These are phyloP conservation scores for Anastrepha ludens DNA, from an alignment of 1,140 invertebrate genomes.

Conservation along the genomic window DNA sequence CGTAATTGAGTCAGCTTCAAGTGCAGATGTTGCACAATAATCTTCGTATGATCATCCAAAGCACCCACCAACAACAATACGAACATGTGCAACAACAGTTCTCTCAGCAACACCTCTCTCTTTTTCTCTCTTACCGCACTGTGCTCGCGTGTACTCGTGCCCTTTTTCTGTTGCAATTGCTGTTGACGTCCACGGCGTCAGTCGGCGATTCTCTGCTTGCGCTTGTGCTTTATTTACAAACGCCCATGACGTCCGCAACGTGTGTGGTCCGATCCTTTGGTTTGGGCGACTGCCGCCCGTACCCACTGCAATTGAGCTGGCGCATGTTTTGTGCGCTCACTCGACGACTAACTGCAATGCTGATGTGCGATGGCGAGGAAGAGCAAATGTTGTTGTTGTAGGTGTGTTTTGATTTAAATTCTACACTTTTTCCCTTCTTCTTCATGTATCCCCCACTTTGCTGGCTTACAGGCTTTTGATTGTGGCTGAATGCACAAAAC, in stretches of 20 bases:
- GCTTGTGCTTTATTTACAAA: conserved; percentile 20
- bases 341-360: conserved; percentile 10
- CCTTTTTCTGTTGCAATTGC: background rate
- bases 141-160: background rate
- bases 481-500: background rate
- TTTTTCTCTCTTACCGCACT: background rate
- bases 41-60: background rate
- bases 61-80: background rate
- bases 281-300: background rate
- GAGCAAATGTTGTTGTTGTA: background rate
- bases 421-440: background rate
- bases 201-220: background rate
- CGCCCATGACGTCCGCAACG: conserved; percentile 32
- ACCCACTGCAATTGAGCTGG: conserved; percentile 9
- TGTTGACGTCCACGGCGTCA: background rate
- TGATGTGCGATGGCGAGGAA: background rate
- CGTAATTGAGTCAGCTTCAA: background rate
- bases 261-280: conserved; percentile 46
- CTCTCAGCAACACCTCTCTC: background rate
- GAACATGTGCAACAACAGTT: too few relatives aligned
- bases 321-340: conserved; percentile 8
- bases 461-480: background rate
- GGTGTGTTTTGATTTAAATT: background rate
- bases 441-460: background rate
- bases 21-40: background rate